Evolutionary conservation across 2,888 invertebrate species (phyloP), one percentile per base, ranked within the genome.

Genomic region (Drosophila neonasuta): DNA sequence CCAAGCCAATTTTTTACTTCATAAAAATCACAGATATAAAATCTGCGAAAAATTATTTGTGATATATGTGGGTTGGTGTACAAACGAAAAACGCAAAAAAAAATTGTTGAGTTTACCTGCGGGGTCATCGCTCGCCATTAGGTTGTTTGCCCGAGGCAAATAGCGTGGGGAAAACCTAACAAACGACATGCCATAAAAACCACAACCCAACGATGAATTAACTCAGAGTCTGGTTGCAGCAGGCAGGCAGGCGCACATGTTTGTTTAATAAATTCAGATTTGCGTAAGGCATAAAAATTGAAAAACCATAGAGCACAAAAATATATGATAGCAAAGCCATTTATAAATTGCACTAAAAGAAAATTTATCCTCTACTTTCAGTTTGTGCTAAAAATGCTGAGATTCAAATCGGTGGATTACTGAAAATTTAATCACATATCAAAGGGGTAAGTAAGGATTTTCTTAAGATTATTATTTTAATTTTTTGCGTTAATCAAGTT

Each of bases 261-360:
- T 69, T 62, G 52, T 30, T 45, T 41, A 52, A 69, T 62, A 57
- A 57, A 57, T 69, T 45, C 15, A 15, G 17, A 41, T 68, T 48
- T 44, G 32, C 9, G 7, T 30, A 20, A 32, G 10, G 24, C 2
- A 9, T 5, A 29, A 54, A 59, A n/a, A 30, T n/a, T 36, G 13
- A 36, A 13, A 13, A 36, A 9, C 36, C 24, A 24, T 36, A 20
- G 20, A 36, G 13, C 24, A 24, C 1, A 5, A 24, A 24, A 7
- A 52, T 11, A 7, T 3, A 24, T 6, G 34, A 34, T 5, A 36
- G n/a, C n/a, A 36, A 36, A 11, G 36, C 36, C n/a, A 36, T 36
- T 36, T 36, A 11, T n/a, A n/a, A 36, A 36, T 36, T 36, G 36
- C 5, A 36, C 5, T 36, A n/a, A 36, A 36, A 36, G 4, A 36